These are phyloP conservation scores for Haemorhous mexicanus DNA, from an alignment of 2,113 vertebrate species.

Conservation along the genomic window DNA sequence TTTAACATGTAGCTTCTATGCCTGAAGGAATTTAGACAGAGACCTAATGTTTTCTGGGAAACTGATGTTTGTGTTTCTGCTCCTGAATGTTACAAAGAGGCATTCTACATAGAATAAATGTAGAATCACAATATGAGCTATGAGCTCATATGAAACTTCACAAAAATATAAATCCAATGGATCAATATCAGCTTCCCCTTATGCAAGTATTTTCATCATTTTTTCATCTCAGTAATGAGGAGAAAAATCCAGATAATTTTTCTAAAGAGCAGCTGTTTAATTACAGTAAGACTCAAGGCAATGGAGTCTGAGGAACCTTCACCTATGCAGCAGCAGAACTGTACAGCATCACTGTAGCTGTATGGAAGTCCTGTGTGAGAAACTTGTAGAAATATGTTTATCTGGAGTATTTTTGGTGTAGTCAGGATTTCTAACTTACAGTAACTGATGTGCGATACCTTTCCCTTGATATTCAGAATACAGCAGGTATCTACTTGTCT, in stretches of 20 bases:
- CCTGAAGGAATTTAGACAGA: not conserved
- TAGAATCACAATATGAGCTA: not conserved
- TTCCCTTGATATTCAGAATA: not conserved
- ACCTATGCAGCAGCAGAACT: not conserved
- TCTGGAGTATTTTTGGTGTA: not conserved
- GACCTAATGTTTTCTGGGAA: not conserved
- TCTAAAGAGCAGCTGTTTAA: not conserved
- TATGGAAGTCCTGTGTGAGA: not conserved
- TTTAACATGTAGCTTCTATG: not conserved
- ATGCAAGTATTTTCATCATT: not conserved
- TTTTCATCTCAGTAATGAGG: not conserved
- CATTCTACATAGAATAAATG: not conserved
- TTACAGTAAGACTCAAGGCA: not conserved
- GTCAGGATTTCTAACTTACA: not conserved
- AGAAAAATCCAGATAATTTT: not conserved
- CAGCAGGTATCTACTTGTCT: not conserved
- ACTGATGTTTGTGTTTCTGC: not conserved
- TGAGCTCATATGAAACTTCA: not conserved
- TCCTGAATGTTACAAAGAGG: not conserved
- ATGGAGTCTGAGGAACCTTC: not conserved
- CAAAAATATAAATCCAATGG: not conserved
- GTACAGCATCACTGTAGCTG: not conserved
- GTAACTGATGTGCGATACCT: not conserved
- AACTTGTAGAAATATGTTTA: not conserved
- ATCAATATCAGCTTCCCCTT: not conserved